A percentile compares a stretch with the other conserved stretches of the same genome.
Conservation (phyloP, 2,888 invertebrate genomes). For the Norana najaformis region DNA sequence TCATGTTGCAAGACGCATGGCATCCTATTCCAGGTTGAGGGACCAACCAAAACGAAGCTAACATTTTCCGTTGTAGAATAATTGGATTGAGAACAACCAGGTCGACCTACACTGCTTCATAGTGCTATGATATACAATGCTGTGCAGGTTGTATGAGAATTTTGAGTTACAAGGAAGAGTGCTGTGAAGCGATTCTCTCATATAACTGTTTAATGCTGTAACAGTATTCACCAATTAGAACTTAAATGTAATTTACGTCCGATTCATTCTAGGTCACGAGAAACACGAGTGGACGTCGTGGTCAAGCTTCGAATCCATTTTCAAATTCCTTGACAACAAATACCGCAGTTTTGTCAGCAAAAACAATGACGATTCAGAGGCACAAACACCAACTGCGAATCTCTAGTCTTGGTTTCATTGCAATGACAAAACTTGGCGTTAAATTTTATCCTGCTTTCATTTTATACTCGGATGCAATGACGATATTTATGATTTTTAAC, state of each 20-base stretch:
- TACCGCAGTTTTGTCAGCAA: conserved; percentile 15
- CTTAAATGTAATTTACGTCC: too few relatives aligned
- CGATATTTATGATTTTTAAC: background rate
- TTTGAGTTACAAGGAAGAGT: too few relatives aligned
- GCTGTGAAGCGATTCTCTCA: too few relatives aligned
- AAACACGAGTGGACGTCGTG: conserved; percentile 71
- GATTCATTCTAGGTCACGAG: conserved; percentile 49
- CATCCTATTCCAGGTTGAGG: too few relatives aligned
- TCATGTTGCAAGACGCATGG: too few relatives aligned
- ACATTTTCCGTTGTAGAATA: background rate
- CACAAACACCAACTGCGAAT: background rate
- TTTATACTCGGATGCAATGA: background rate
- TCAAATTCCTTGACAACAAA: conserved; percentile 66
- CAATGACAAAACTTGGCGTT: background rate
- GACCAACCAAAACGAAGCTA: too few relatives aligned
- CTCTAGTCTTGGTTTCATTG: background rate
- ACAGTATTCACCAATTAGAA: too few relatives aligned
- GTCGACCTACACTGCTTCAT: too few relatives aligned
- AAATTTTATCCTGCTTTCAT: background rate
- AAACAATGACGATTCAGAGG: background rate
- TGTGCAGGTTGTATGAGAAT: too few relatives aligned
- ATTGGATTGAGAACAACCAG: background rate
- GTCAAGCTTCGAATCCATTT: conserved; percentile 71
- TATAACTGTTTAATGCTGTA: too few relatives aligned
- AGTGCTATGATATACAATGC: too few relatives aligned